Percentiles rank a stretch among this genome's conserved stretches.
Evolutionary conservation across 2,113 vertebrate species (phyloP).

Genomic region (Albula glossodonta): DNA sequence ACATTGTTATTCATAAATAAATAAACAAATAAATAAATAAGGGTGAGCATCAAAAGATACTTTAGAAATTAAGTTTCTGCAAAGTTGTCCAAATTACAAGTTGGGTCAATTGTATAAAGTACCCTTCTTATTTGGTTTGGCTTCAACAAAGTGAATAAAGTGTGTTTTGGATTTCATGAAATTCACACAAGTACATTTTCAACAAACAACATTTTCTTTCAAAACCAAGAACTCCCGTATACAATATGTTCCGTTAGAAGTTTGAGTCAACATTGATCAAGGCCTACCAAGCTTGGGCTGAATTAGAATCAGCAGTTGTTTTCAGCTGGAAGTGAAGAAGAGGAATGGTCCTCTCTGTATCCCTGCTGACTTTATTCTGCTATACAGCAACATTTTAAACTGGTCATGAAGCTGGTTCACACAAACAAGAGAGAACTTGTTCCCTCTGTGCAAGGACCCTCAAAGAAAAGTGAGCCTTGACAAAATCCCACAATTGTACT

Average conservation of each 20-base stretch:
- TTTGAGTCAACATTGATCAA: conserved; percentile 3
- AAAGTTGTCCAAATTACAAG: neutral
- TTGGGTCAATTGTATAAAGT: neutral
- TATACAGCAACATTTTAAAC: neutral
- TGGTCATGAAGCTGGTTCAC: too few species aligned
- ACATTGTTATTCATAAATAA: too few species aligned
- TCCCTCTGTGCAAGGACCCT: too few species aligned
- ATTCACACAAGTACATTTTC: neutral
- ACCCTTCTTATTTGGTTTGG: conserved; percentile 1
- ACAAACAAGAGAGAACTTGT: too few species aligned
- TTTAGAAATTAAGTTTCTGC: neutral
- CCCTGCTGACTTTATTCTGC: neutral
- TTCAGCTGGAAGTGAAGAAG: neutral
- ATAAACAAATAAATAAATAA: neutral
- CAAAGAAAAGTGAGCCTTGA: too few species aligned
- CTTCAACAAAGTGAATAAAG: neutral
- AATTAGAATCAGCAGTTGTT: conserved; percentile 1
- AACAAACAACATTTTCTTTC: neutral
- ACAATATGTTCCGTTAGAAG: neutral
- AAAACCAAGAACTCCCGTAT: neutral
- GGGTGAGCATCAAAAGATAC: neutral
- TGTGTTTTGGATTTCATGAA: neutral
- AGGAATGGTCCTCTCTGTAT: neutral
- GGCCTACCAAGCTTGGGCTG: neutral
- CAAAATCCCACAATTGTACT: too few species aligned